Percentiles rank a stretch among this genome's conserved stretches.
Conservation (phyloP, 2,888 invertebrate species). For the Acronicta alni region DNA sequence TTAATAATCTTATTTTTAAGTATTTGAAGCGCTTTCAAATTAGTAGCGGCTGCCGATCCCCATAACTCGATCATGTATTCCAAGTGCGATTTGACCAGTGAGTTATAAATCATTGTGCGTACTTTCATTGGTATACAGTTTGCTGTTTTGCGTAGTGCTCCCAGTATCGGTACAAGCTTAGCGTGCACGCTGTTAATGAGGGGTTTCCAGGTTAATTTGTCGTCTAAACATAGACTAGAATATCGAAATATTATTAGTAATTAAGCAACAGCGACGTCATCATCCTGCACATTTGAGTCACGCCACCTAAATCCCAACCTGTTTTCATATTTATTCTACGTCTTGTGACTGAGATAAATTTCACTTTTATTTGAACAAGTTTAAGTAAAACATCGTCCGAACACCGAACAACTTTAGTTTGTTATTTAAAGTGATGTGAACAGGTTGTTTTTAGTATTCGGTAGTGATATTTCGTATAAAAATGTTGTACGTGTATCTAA, state of each 20-base stretch:
- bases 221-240: no score
- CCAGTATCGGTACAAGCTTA: no score
- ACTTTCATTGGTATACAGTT: no score
- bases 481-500: constrained; percentile 75
- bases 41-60: no score
- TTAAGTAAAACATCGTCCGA: constrained; percentile 32
- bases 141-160: no score
- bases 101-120: no score
- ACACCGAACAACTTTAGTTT: constrained; percentile 56
- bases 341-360: constrained; percentile 67
- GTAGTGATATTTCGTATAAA: constrained; percentile 28
- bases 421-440: constrained; percentile 37
- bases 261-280: constrained; percentile 11
- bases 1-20: no score
- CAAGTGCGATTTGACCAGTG: no score
- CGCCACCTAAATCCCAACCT: constrained; percentile 4
- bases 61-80: no score
- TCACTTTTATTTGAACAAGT: constrained; percentile 52
- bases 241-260: constrained; percentile 4
- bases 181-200: no score
- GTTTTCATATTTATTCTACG: constrained; percentile 49
- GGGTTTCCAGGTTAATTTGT: no score
- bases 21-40: no score
- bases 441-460: constrained; percentile 47
- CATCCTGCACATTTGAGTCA: constrained; percentile 27